These are phyloP conservation scores for Tinamus major DNA, from an alignment of 2,797 vertebrate species.

Conservation along the genomic window DNA sequence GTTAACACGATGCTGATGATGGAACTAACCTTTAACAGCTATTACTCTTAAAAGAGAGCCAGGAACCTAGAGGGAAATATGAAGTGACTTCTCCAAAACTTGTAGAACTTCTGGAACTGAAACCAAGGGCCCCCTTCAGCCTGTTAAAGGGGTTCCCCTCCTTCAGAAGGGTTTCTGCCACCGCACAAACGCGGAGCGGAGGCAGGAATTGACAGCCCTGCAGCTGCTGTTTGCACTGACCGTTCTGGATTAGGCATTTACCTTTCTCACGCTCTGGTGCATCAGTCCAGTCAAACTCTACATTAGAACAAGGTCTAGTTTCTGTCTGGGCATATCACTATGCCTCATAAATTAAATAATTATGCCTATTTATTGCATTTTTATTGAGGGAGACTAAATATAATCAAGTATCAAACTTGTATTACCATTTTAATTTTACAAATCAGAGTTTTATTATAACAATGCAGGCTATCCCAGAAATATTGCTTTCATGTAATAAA, in stretches of 20 bases:
- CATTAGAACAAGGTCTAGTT: not conserved
- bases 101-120: not conserved
- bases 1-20: not conserved
- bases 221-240: not conserved
- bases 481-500: too few relatives aligned
- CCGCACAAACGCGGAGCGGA: not conserved
- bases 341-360: too few relatives aligned
- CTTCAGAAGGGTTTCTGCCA: not conserved
- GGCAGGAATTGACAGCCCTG: not conserved
- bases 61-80: not conserved
- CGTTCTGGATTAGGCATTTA: not conserved
- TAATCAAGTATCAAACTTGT: not conserved
- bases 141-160: not conserved
- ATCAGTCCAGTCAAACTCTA: not conserved
- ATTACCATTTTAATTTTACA: not conserved
- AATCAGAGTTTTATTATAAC: not conserved
- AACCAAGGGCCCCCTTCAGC: not conserved
- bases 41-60: not conserved
- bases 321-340: rapidly evolving
- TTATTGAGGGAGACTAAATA: not conserved
- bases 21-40: not conserved
- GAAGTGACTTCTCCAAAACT: not conserved
- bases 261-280: not conserved
- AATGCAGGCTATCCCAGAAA: not conserved
- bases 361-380: not conserved